Evolutionary conservation across 1,140 invertebrate genomes (phyloP), one percentile per base, ranked within the genome.

Genomic region (Caenorhabditis remanei): DNA sequence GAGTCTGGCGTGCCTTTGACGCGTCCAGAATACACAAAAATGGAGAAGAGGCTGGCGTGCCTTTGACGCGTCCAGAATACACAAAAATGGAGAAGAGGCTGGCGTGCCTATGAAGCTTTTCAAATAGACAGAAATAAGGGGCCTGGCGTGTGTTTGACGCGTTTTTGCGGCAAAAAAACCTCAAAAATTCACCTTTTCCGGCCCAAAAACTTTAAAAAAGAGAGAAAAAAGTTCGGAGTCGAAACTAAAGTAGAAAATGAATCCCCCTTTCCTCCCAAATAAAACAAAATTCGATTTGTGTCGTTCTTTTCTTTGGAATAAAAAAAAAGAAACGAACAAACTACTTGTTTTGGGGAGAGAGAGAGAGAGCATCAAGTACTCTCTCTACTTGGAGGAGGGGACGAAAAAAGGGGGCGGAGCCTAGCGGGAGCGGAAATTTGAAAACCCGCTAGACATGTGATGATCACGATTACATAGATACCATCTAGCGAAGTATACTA

Each of bases 241-340:
- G 13, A 50, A 79, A 79, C 11, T 5, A 79, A 24, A n/a, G 14
- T 19, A 79, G n/a, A 50, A 21, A 9, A 50, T 71, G 65, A 19
- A 46, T 13, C 7, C 8, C 24, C 53, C 46, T 21, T 24, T 46
- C 67, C 43, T 24, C 19, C 32, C 32, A 32, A 32, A 32, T 32
- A 32, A 32, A 32, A 46, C 43, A 16, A 79, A 79, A 79, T 79
- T 79, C 46, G 71, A 79, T 79, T 79, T 79, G 43, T n/a, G 50
- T 79, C 71, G 71, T 79, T 79, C 71, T 53, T 79, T 79, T 46
- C 71, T 46, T 46, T 79, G 46, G 40, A 14, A 79, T 9, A n/a
- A 48, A 50, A 46, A 6, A 43, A 79, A 50, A n/a, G 53, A 50
- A 11, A 79, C 46, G 71, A 50, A 79, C 46, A 50, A 79, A 79